Percentiles rank a stretch among this genome's conserved stretches.
These are phyloP conservation scores for Dendrolimus houi DNA, from an alignment of 2,888 invertebrate genomes.

Conservation along the genomic window DNA sequence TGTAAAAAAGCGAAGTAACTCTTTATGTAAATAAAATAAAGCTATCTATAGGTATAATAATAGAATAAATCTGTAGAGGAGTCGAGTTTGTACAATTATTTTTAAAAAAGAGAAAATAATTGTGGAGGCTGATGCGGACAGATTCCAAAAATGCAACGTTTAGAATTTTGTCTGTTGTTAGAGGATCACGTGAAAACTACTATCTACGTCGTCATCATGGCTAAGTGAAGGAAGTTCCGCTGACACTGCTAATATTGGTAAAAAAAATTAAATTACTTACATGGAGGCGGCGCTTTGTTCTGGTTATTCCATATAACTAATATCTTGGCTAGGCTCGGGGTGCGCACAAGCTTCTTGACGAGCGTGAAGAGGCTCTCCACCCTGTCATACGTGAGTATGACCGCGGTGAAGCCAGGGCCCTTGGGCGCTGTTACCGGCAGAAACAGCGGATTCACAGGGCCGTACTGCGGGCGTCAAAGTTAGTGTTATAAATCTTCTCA, in stretches of 20 bases:
- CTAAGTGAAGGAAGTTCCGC: too few relatives aligned
- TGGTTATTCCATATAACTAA: constrained; percentile 98
- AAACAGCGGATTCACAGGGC: constrained; percentile 85
- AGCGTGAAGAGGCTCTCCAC: constrained; percentile 91
- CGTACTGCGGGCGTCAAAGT: constrained; percentile 54
- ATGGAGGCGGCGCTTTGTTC: constrained; percentile 89
- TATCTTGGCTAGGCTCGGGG: constrained; percentile 93
- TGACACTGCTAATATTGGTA: not conserved
- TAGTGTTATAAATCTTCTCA: not conserved
- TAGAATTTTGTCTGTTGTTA: too few relatives aligned
- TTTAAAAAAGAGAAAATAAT: too few relatives aligned
- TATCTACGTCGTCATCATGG: too few relatives aligned
- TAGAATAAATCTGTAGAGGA: too few relatives aligned
- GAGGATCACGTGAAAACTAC: too few relatives aligned
- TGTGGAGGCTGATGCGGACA: too few relatives aligned
- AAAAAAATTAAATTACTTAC: constrained; percentile 72
- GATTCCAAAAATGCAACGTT: too few relatives aligned
- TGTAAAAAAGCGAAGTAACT: too few relatives aligned
- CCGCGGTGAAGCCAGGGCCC: constrained; percentile 95
- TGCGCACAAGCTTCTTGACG: constrained; percentile 88
- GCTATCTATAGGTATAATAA: too few relatives aligned
- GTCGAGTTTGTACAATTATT: too few relatives aligned
- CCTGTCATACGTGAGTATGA: constrained; percentile 95
- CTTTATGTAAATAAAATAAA: too few relatives aligned
- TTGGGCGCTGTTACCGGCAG: constrained; percentile 91